Evolutionary conservation across 2,113 vertebrate genomes (phyloP), one percentile per base, ranked within the genome.

Genomic region (Nothoprocta pentlandii): DNA sequence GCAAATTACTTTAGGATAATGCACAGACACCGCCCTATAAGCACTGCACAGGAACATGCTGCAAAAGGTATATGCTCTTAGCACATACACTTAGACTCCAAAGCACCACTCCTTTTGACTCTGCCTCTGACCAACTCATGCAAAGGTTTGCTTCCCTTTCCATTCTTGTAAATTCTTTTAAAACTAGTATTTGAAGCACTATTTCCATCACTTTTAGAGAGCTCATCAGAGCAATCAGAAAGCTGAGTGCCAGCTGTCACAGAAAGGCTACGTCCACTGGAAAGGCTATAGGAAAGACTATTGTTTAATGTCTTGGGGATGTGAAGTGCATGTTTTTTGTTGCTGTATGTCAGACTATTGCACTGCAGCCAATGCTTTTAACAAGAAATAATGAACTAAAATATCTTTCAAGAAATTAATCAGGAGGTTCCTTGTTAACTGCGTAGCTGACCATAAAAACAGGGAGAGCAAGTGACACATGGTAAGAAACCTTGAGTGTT

Each of bases 321-420:
- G 97, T 96, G 83, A 92, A 93, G 71, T 91, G 80, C 97, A 80
- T 6, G 16, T 96, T 97, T 56, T 95, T 93, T 97, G 67, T 94
- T 96, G 53, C 91, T 97, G 94, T 97, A 93, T 97, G 95, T 97
- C 86, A 89, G 95, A 92, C 36, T 92, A 21, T 71, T 95, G 92
- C 95, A 96, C 59, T 93, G 39, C 93, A 95, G 96, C 86, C 92
- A 93, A 56, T 97, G 95, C 97, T 97, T 97, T 97, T 91, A 85
- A 97, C 6, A 46, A 97, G 67, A 95, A 88, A 69, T 95, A 93
- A 91, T 96, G 89, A 97, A 98, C 96, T 95, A 95, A 96, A 97
- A 73, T 96, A 26, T 85, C 96, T 97, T 97, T 80, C 97, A 97
- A 94, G 92, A 96, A 95, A 64, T 95, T 93, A 94, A 69, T 93